Conservation (phyloP, 1,140 invertebrate species). For the Cydia strobilella region DNA sequence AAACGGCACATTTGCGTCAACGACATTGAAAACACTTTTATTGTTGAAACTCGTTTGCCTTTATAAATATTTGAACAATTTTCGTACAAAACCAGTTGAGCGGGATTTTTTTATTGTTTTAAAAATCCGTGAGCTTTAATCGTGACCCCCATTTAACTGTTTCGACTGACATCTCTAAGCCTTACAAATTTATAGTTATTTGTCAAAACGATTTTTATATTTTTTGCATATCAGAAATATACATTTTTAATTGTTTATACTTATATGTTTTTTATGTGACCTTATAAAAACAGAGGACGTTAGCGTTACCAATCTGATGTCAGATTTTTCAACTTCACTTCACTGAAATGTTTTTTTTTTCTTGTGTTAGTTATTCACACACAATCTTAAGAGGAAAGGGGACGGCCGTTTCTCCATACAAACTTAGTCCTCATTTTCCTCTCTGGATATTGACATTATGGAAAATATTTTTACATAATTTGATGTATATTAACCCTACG, state of each 20-base stretch:
- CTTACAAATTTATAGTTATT: slow-evolving; percentile 11
- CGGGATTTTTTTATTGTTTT: slow-evolving; percentile 30
- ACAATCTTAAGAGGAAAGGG: too few species aligned
- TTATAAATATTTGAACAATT: slow-evolving; percentile 32
- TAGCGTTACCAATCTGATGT: neutral
- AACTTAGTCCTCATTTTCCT: too few species aligned
- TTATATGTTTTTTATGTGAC: neutral
- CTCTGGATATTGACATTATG: too few species aligned
- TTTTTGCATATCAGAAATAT: neutral
- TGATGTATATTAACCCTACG: too few species aligned
- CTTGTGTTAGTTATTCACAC: too few species aligned
- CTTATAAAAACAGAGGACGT: neutral
- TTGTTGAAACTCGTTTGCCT: slow-evolving; percentile 31
- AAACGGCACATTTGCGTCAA: slow-evolving; percentile 20
- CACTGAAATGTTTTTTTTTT: neutral
- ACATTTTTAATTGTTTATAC: neutral
- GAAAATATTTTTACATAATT: too few species aligned
- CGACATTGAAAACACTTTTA: slow-evolving; percentile 32
- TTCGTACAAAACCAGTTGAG: slow-evolving; percentile 24
- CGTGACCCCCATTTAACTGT: slow-evolving; percentile 30
- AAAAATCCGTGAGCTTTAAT: slow-evolving; percentile 30
- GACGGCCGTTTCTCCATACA: too few species aligned
- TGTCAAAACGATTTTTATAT: neutral
- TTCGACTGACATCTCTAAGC: neutral
- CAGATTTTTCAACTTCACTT: neutral